phyloP scores from a whole-genome alignment of 2,888 invertebrate species.

The Meliscaeva auricollis region DNA sequence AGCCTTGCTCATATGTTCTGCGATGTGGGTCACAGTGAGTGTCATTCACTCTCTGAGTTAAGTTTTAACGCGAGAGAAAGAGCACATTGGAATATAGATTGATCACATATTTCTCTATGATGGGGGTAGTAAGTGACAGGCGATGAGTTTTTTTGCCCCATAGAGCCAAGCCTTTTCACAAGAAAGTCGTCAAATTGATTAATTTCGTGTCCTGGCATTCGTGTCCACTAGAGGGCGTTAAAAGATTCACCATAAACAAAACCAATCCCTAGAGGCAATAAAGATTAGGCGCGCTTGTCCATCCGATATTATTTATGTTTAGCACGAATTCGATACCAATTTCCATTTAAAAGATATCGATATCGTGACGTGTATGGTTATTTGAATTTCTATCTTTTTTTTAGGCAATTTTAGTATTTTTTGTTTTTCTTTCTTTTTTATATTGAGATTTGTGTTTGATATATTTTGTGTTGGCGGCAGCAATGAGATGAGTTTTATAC shows the following conservation, averaged over 20 bases:
- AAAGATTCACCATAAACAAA: slow-evolving; percentile 7
- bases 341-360: slow-evolving; percentile 49
- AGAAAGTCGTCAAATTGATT: slow-evolving; percentile 38
- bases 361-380: slow-evolving; percentile 50
- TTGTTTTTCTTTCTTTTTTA: slow-evolving; percentile 1
- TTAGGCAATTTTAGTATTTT: not conserved
- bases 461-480: slow-evolving; percentile 47
- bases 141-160: not conserved
- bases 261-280: slow-evolving; percentile 31
- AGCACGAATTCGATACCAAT: slow-evolving; percentile 56
- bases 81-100: slow-evolving; percentile 5
- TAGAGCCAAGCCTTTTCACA: slow-evolving; percentile 9
- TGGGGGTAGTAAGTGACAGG: not conserved
- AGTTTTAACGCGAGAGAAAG: slow-evolving; percentile 41
- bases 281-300: slow-evolving; percentile 27
- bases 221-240: slow-evolving; percentile 45
- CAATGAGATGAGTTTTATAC: slow-evolving; percentile 39
- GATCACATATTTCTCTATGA: too few species aligned
- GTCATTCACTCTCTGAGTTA: slow-evolving; percentile 45
- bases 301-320: slow-evolving; percentile 36
- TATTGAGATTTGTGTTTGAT: slow-evolving; percentile 27
- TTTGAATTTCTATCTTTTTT: slow-evolving; percentile 27
- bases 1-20: slow-evolving; percentile 55
- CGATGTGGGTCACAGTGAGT: slow-evolving; percentile 63
- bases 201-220: slow-evolving; percentile 22